phyloP scores from a whole-genome alignment of 2,113 vertebrate species.

The Pseudorasbora parva region DNA sequence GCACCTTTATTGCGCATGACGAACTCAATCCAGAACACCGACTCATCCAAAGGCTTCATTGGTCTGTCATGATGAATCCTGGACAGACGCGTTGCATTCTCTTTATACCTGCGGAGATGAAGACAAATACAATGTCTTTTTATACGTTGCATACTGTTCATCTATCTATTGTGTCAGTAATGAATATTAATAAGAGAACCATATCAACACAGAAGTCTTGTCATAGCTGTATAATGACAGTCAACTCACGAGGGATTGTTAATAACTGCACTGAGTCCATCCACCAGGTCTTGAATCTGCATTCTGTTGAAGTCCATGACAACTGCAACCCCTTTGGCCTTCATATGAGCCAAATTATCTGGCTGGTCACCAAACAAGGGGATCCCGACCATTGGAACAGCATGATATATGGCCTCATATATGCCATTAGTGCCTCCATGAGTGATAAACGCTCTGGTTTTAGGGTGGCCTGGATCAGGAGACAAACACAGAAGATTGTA shows the following conservation, averaged over 20 bases:
- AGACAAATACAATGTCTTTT: neutral
- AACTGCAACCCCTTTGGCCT: slow-evolving; percentile 82
- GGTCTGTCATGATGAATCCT: slow-evolving; percentile 87
- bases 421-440: slow-evolving; percentile 93
- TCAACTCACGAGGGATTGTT: slow-evolving; percentile 81
- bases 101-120: slow-evolving; percentile 80
- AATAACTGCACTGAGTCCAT: slow-evolving; percentile 80
- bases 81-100: slow-evolving; percentile 80
- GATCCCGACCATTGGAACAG: slow-evolving; percentile 87
- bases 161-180: neutral
- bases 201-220: neutral
- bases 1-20: slow-evolving; percentile 91
- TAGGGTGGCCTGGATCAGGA: slow-evolving; percentile 80
- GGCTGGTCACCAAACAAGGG: slow-evolving; percentile 88
- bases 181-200: neutral
- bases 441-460: slow-evolving; percentile 88
- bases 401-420: slow-evolving; percentile 93
- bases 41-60: no score
- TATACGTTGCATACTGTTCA: no score
- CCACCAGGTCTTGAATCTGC: slow-evolving; percentile 73
- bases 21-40: slow-evolving; percentile 91
- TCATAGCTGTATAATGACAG: neutral
- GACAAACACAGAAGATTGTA: neutral
- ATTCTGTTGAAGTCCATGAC: slow-evolving; percentile 76
- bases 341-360: slow-evolving; percentile 84